These are phyloP conservation scores for Serilophus lunatus DNA, from an alignment of 2,113 vertebrate species.

Conservation along the genomic window DNA sequence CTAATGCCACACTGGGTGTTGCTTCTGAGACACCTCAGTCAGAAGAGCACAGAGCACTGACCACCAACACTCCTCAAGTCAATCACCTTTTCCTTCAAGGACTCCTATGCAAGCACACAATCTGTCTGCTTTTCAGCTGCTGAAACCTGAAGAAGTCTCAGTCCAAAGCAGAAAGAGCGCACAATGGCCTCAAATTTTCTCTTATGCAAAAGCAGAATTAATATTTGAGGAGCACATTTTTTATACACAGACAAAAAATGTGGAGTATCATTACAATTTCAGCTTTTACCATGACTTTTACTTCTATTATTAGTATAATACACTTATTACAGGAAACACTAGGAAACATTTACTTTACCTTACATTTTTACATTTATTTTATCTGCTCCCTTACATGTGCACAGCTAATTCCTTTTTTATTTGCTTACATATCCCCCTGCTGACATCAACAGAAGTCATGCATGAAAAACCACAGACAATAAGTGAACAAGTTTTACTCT, in stretches of 20 bases:
- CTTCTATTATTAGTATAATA: not conserved
- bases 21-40: not conserved
- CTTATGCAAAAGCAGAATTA: not conserved
- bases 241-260: not conserved
- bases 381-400: not conserved
- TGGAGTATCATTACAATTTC: not conserved
- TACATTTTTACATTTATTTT: too few species aligned
- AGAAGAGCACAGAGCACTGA: not conserved
- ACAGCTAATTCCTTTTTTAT: not conserved
- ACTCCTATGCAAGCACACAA: not conserved
- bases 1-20: rapidly evolving
- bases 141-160: not conserved
- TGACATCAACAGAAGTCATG: not conserved
- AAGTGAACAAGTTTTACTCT: not conserved
- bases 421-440: not conserved
- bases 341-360: not conserved
- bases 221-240: not conserved
- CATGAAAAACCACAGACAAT: not conserved
- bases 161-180: not conserved
- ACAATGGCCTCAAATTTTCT: not conserved
- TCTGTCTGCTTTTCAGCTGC: not conserved
- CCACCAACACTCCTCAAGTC: not conserved
- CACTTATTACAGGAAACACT: not conserved
- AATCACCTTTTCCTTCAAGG: not conserved
- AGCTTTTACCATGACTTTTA: not conserved